Evolutionary conservation across 2,113 vertebrate genomes (phyloP), one percentile per base, ranked within the genome.

Genomic region (Nyctibius bracteatus): DNA sequence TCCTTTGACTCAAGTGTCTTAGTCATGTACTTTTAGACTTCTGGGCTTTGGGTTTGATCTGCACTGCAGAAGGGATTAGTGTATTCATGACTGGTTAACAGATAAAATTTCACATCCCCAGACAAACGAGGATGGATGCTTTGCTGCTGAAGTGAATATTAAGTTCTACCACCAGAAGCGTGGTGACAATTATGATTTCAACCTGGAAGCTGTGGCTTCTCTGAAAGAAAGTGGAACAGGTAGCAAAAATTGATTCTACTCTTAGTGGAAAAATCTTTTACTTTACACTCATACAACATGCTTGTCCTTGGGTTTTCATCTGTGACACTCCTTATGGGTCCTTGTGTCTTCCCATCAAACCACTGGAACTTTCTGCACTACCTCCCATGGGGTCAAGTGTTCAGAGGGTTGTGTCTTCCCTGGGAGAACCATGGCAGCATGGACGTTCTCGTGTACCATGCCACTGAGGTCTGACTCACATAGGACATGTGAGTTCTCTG

Each of bases 171-270:
- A 96, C 27, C 81, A 92, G 63, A 95, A 91, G 49, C 89, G 47
- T 19, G 33, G 39, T 41, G 68, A 91, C 49, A 92, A 5, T 39
- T 81, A 88, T 9, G 77, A 96, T 54, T 96, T 97, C 94, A 94
- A 83, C 51, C 66, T 97, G 61, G 88, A 97, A 55, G 96, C 57
- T 79, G 77, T 84, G 35, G 95, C 95, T 73, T 94, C 79, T 44
- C 79, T 97, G 65, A 97, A 86, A 90, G 97, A 97, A 83, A 93
- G 92, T 54, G 94, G 95, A 80, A 97, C 96, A 97, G 97, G 97
- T 97, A 97, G 14, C 20, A 85, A 81, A 66, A 91, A 25, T 2
- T 35, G 5, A 73, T 71, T 66, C 49, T 71, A 51, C 2, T 6
- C 30, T 58, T 77, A 1, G 7, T 55, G 46, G 18, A 25, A 70